Evolutionary conservation across 2,888 invertebrate genomes (phyloP), one percentile per base, ranked within the genome.

Genomic region (Synergus laeviventris): DNA sequence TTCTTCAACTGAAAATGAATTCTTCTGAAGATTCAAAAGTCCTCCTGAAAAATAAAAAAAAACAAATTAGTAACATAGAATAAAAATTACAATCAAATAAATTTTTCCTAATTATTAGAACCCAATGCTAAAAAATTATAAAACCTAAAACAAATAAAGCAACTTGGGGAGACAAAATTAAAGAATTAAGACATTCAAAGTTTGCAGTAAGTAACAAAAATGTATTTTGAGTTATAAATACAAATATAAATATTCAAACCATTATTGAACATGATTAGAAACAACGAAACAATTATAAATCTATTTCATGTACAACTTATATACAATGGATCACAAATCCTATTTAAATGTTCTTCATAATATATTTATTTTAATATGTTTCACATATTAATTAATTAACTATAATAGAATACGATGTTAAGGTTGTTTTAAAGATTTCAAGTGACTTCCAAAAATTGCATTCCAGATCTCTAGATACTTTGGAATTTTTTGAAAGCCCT

Each of bases 241-340:
- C n/a, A 49, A 8, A n/a, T n/a, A 49, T 49, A n/a, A 18, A n/a
- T n/a, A 49, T n/a, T 49, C 1, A 49, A 49, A 49, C 7, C 12
- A 16, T 36, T 60, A 60, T 36, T 36, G 14, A 49, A 31, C 62
- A 62, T 18, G n/a, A 70, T 70, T 54, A 49, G n/a, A n/a, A 70
- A 31, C 49, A 70, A 36, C 49, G 49, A 70, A 24, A 36, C 11
- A 31, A 36, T 36, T 49, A n/a, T 31, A 16, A 36, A 4, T 70
- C 36, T 70, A 54, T 70, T 70, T 70, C 49, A 45, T 70, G n/a
- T 54, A 70, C 70, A 70, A 70, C 36, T 45, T 54, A 49, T 54
- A 70, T 49, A 70, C 45, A 45, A 7, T 24, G 24, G 39, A 66
- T 66, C 56, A 11, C 21, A 42, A 0, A 31, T 31, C 45, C 24